Percentiles rank a stretch among this genome's conserved stretches.
Evolutionary conservation across 2,113 vertebrate species (phyloP).

Genomic region (Dicerorhinus sumatrensis): DNA sequence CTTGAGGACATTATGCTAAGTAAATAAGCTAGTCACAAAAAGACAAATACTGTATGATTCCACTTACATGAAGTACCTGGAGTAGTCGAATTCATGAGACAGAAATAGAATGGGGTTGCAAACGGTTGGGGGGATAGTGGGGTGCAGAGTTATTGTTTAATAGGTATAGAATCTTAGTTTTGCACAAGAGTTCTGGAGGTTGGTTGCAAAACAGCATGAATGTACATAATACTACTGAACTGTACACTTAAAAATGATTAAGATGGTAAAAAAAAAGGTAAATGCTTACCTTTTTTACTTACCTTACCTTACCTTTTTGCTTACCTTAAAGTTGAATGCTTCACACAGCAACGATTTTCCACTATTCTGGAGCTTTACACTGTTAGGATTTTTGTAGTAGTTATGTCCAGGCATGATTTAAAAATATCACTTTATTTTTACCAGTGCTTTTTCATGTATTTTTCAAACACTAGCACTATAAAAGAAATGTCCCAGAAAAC

Average conservation of each 20-base stretch:
- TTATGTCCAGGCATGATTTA: neutral
- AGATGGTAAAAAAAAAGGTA: neutral
- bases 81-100: neutral
- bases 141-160: neutral
- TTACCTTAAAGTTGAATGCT: neutral
- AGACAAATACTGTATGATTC: neutral
- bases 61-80: neutral
- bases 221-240: neutral
- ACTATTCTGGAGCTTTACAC: neutral
- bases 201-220: neutral
- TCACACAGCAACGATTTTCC: neutral
- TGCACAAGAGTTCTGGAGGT: neutral
- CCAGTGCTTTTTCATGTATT: neutral
- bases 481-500: neutral
- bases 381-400: neutral
- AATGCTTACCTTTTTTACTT: no score
- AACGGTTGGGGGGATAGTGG: neutral
- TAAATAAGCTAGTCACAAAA: neutral
- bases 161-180: neutral
- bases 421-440: slow-evolving; percentile 9
- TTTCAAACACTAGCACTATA: slow-evolving; percentile 17
- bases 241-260: neutral
- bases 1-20: neutral
- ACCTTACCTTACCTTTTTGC: no score
- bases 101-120: neutral